Evolutionary conservation across 2,888 invertebrate species (phyloP).

Genomic region (Drosophila antonietae): DNA sequence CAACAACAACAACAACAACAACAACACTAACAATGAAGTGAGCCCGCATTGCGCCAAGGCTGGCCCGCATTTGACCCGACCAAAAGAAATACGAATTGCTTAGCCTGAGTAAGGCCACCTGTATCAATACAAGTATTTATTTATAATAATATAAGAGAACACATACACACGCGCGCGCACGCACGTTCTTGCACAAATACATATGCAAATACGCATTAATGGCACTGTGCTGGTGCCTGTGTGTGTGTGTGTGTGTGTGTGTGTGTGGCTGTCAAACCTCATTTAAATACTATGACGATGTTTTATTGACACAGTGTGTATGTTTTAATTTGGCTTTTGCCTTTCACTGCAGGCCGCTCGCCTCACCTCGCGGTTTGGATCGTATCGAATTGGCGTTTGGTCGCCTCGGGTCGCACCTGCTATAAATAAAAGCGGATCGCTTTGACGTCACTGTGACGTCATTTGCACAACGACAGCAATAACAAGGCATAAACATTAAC

Average conservation of each 20-base stretch:
- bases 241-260: conserved; percentile 37
- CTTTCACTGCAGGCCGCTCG: conserved; percentile 49
- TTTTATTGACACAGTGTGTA: conserved; percentile 78
- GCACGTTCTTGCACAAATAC: background rate
- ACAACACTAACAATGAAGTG: background rate
- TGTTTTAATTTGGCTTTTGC: conserved; percentile 81
- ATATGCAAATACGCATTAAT: conserved; percentile 12
- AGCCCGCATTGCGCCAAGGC: conserved; percentile 68
- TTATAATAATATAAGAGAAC: conserved; percentile 27
- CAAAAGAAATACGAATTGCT: conserved; percentile 47
- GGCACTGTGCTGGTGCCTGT: conserved; percentile 5
- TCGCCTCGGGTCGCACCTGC: conserved; percentile 47
- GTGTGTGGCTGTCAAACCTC: conserved; percentile 74
- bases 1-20: conserved; percentile 1
- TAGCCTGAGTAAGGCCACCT: conserved; percentile 60
- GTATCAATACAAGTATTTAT: conserved; percentile 63
- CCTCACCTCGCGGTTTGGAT: conserved; percentile 10
- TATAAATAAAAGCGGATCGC: conserved; percentile 67
- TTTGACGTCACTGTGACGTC: conserved; percentile 82
- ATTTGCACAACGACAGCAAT: conserved; percentile 64
- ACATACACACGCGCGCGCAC: background rate
- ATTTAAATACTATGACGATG: conserved; percentile 81
- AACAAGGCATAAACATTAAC: conserved; percentile 74
- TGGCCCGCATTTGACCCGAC: conserved; percentile 63
- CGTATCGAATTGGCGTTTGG: conserved; percentile 7